Evolutionary conservation across 2,797 vertebrate species (phyloP).

Genomic region (Onychomys arenicola): DNA sequence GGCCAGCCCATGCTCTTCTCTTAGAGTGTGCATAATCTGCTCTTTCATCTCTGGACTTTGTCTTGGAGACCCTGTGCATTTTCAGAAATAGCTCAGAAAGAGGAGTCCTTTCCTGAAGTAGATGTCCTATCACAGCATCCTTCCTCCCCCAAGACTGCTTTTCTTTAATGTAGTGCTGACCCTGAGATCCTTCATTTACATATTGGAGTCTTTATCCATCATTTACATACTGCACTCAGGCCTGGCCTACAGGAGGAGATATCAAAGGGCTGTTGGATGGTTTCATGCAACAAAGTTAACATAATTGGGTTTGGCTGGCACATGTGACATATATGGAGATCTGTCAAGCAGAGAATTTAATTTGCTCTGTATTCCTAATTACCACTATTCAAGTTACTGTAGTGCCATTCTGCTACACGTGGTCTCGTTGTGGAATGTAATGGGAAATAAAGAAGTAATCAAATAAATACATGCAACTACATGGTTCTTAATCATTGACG

Average conservation of each 20-base stretch:
- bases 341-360: not conserved
- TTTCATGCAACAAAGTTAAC: not conserved
- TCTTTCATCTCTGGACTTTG: not conserved
- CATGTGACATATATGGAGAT: not conserved
- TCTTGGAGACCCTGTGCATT: not conserved
- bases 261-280: not conserved
- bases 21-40: not conserved
- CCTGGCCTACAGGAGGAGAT: not conserved
- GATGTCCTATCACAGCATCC: not conserved
- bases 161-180: not conserved
- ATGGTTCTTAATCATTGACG: not conserved
- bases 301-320: not conserved
- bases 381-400: not conserved
- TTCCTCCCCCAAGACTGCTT: not conserved
- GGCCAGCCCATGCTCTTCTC: not conserved
- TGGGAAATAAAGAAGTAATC: not conserved
- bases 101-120: not conserved
- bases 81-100: conserved; percentile 29
- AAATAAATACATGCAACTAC: not conserved
- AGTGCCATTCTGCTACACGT: not conserved
- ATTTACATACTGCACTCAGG: not conserved
- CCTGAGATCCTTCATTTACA: not conserved
- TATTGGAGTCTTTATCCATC: not conserved
- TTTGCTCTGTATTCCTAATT: not conserved
- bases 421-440: not conserved